Evolutionary conservation across 2,113 vertebrate species (phyloP).

Genomic region (Pollachius pollachius): DNA sequence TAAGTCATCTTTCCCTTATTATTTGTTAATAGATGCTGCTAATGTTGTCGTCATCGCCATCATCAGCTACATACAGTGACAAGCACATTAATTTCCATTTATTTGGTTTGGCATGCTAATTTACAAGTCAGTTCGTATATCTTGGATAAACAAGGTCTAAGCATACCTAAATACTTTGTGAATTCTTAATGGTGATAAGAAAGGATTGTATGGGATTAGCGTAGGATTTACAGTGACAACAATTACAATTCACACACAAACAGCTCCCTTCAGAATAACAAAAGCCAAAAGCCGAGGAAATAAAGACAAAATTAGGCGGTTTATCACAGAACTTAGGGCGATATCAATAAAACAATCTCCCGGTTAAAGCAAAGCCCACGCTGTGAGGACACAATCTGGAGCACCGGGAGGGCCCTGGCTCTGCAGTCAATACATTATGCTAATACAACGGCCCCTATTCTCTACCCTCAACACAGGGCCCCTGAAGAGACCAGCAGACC

Average conservation of each 20-base stretch:
- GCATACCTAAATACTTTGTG: neutral
- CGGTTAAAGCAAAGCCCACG: constrained; percentile 27
- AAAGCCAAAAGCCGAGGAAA: constrained; percentile 5
- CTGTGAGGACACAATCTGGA: constrained; percentile 42
- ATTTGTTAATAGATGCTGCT: neutral
- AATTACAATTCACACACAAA: neutral
- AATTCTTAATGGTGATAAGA: neutral
- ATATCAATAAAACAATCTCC: constrained; percentile 35
- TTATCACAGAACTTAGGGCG: constrained; percentile 17
- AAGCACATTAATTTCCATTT: neutral
- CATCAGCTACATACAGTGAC: too few species aligned
- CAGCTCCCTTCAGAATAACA: neutral
- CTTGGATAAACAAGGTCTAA: neutral
- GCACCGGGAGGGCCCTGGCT: constrained; percentile 48
- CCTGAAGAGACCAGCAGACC: constrained; percentile 50
- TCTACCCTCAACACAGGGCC: constrained; percentile 14
- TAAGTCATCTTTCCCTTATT: neutral
- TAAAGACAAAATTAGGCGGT: constrained; percentile 36
- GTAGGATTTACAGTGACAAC: constrained; percentile 1
- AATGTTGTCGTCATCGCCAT: too few species aligned
- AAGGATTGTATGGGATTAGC: neutral
- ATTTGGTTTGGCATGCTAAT: neutral
- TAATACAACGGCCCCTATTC: constrained; percentile 43
- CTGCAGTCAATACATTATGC: constrained; percentile 68
- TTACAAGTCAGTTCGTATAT: neutral